Conservation (phyloP, 2,888 invertebrate genomes). For the Aquatica leii region DNA sequence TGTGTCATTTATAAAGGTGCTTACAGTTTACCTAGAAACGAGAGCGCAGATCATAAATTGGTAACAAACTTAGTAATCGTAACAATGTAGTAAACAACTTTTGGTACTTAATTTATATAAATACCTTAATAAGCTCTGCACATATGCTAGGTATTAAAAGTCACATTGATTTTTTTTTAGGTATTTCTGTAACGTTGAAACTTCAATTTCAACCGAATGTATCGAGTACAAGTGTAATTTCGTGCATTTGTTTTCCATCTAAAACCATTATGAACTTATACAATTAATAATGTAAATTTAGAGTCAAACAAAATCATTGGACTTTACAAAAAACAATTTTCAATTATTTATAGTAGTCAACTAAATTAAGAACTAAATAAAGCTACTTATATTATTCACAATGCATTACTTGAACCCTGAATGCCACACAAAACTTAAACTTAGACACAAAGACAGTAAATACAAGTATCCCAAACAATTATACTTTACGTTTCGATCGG, state of each 20-base stretch:
- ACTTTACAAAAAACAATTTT: conserved; percentile 40
- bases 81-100: conserved; percentile 31
- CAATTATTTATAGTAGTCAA: conserved; percentile 31
- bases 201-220: conserved; percentile 26
- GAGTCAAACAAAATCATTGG: conserved; percentile 50
- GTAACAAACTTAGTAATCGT: conserved; percentile 25
- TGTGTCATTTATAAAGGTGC: conserved; percentile 23
- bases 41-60: conserved; percentile 24
- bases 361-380: conserved; percentile 38
- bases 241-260: conserved; percentile 29
- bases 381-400: conserved; percentile 37
- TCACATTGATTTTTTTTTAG: conserved; percentile 26
- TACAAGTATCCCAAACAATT: conserved; percentile 21
- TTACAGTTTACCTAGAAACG: conserved; percentile 25
- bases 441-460: conserved; percentile 20
- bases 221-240: conserved; percentile 32
- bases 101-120: conserved; percentile 26
- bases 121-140: conserved; percentile 33
- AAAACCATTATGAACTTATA: conserved; percentile 31
- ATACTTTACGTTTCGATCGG: neutral
- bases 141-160: conserved; percentile 26
- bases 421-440: conserved; percentile 47
- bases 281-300: conserved; percentile 43
- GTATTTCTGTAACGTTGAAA: conserved; percentile 29
- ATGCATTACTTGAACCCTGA: conserved; percentile 50